Conservation (phyloP, 2,113 vertebrate genomes). For the Bagarius yarrelli region DNA sequence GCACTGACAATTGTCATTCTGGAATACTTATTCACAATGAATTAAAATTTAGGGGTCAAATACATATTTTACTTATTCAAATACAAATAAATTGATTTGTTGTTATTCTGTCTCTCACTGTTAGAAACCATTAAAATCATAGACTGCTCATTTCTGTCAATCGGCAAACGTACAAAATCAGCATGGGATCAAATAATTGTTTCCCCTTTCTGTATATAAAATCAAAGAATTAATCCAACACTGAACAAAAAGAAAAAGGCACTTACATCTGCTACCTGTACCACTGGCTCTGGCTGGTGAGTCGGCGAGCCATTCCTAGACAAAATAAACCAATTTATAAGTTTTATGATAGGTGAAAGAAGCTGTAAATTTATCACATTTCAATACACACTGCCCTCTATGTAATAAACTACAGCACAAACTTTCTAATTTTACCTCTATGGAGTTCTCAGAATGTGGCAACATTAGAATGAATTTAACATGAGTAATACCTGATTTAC, state of each 20-base stretch:
- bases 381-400: neutral
- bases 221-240: too few relatives aligned
- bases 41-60: too few relatives aligned
- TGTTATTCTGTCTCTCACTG: too few relatives aligned
- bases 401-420: neutral
- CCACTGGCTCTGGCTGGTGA: constrained; percentile 74
- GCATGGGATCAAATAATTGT: too few relatives aligned
- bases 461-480: neutral
- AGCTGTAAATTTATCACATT: neutral
- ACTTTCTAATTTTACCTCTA: neutral
- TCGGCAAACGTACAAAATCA: too few relatives aligned
- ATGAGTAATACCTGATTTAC: neutral
- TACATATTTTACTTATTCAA: too few relatives aligned
- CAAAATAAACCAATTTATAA: neutral
- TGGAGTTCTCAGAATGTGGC: neutral
- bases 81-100: too few relatives aligned
- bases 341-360: neutral
- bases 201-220: too few relatives aligned
- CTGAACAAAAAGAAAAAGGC: neutral
- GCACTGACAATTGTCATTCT: too few relatives aligned
- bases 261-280: constrained; percentile 71
- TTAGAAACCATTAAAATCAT: too few relatives aligned
- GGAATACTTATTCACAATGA: too few relatives aligned
- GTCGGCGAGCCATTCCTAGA: constrained; percentile 90
- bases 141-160: too few relatives aligned